A percentile compares a stretch with the other conserved stretches of the same genome.
Evolutionary conservation across 2,797 vertebrate species (phyloP).

Genomic region (Netta rufina): DNA sequence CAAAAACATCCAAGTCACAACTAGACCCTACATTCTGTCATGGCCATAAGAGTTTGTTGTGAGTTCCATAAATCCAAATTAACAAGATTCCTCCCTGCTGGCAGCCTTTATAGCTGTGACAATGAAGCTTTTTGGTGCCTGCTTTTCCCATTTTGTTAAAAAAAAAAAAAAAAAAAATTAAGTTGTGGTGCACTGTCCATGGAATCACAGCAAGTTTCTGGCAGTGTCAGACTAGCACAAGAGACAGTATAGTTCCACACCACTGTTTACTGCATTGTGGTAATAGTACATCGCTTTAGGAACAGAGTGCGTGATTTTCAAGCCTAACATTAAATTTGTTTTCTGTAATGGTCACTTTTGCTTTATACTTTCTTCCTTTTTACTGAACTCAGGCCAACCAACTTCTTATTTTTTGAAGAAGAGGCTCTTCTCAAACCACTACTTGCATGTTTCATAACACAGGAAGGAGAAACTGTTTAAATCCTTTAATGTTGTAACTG

Average conservation of each 20-base stretch:
- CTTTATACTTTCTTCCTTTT: neutral
- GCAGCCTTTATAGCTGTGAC: neutral
- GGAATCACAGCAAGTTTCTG: neutral
- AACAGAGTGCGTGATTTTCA: neutral
- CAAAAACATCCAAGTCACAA: neutral
- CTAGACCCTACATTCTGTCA: neutral
- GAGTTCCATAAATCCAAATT: neutral
- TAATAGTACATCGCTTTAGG: neutral
- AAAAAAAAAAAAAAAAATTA: neutral
- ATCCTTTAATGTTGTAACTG: neutral
- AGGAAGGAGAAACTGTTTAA: neutral
- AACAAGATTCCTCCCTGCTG: neutral
- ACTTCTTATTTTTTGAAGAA: neutral
- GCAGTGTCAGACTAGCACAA: neutral
- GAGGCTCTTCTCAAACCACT: neutral
- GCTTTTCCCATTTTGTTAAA: neutral
- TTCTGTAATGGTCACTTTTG: neutral
- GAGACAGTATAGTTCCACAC: neutral
- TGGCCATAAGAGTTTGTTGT: neutral
- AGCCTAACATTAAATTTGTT: neutral
- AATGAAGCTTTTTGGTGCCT: neutral
- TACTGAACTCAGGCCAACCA: neutral
- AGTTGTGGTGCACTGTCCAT: too few relatives aligned
- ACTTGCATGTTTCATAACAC: fast-evolving
- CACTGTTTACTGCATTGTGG: neutral